phyloP scores from a whole-genome alignment of 2,113 vertebrate genomes.

The Myxocyprinus asiaticus region DNA sequence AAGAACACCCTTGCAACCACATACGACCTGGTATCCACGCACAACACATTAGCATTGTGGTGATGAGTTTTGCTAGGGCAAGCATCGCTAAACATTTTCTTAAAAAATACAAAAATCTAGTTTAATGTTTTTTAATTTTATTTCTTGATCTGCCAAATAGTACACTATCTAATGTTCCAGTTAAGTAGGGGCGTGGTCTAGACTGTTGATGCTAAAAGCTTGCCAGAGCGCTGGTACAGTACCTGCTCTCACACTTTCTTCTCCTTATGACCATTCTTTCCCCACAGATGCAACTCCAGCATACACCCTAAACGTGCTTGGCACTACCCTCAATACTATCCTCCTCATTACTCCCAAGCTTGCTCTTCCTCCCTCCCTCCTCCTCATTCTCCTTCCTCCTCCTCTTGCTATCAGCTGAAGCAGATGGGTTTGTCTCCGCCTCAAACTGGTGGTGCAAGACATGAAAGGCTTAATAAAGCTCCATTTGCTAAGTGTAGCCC shows the following conservation, averaged over 20 bases:
- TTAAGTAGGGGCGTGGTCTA: too few species aligned
- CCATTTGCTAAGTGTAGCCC: slow-evolving; percentile 74
- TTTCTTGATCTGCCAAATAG: neutral
- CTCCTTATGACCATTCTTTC: slow-evolving; percentile 56
- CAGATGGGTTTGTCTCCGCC: slow-evolving; percentile 68
- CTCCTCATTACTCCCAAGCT: slow-evolving; percentile 61
- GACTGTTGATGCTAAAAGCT: neutral
- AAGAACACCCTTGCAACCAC: too few species aligned
- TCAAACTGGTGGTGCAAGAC: slow-evolving; percentile 69
- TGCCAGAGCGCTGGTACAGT: neutral
- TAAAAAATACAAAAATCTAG: too few species aligned
- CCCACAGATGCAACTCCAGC: slow-evolving; percentile 70
- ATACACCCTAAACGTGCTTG: slow-evolving; percentile 62
- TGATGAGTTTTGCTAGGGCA: too few species aligned
- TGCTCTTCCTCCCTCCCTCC: slow-evolving; percentile 63
- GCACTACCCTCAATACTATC: slow-evolving; percentile 60
- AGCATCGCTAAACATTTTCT: too few species aligned
- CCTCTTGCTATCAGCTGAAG: slow-evolving; percentile 63
- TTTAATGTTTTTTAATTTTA: too few species aligned
- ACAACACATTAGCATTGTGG: too few species aligned
- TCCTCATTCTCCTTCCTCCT: slow-evolving; percentile 64
- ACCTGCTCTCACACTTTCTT: slow-evolving; percentile 32
- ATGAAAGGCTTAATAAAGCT: slow-evolving; percentile 73
- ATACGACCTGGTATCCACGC: too few species aligned
- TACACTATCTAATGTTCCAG: neutral